Conservation (phyloP, 1,140 invertebrate species). For the Parapsyche elsis region DNA sequence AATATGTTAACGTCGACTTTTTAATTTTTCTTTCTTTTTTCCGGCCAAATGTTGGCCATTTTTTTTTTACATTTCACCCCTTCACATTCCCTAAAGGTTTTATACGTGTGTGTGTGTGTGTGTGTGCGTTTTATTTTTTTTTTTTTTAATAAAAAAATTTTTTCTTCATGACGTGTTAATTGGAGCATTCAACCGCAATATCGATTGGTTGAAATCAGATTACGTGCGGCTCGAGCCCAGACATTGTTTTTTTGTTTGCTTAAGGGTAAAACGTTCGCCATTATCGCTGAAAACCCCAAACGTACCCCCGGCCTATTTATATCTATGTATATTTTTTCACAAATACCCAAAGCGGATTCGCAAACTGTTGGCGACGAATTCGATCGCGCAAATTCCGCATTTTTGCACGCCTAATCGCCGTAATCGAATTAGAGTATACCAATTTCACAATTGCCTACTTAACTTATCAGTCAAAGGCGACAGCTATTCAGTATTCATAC, state of each 20-base stretch:
- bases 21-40: too few species aligned
- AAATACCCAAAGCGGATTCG: too few species aligned
- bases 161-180: conserved; percentile 42
- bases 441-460: too few species aligned
- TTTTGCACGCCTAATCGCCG: too few species aligned
- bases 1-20: too few species aligned
- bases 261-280: conserved; percentile 28
- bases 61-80: background rate
- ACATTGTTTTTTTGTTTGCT: conserved; percentile 42
- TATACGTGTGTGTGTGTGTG: background rate
- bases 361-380: too few species aligned
- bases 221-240: conserved; percentile 33
- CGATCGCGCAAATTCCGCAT: too few species aligned
- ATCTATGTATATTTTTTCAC: background rate
- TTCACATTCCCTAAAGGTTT: background rate
- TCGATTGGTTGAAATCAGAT: conserved; percentile 40
- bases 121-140: background rate
- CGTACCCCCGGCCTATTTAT: conserved; percentile 7
- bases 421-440: too few species aligned
- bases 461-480: too few species aligned
- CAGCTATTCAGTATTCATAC: too few species aligned
- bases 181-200: conserved; percentile 42
- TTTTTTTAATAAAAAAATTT: conserved; percentile 14
- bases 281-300: conserved; percentile 36
- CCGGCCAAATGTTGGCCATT: background rate